Evolutionary conservation across 1,140 invertebrate genomes (phyloP).

Genomic region (Melipona quadrifasciata): DNA sequence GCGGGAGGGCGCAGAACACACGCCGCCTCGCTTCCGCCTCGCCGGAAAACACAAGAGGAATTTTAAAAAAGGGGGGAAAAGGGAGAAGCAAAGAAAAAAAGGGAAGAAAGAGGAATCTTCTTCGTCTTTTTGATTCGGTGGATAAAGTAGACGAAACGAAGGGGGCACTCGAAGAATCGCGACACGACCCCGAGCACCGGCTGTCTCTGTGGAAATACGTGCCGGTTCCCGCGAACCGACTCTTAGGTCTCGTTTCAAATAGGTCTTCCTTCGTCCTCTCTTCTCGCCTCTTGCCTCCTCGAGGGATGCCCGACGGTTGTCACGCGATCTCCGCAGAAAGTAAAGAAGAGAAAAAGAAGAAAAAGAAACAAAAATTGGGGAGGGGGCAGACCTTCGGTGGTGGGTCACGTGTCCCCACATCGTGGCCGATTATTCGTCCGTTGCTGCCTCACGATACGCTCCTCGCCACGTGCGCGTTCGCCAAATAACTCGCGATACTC

Average conservation of each 20-base stretch:
- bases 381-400: not conserved
- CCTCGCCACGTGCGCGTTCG: not conserved
- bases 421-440: not conserved
- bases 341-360: too few relatives aligned
- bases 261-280: conserved; percentile 62
- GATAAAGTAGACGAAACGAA: not conserved
- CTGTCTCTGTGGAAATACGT: conserved; percentile 19
- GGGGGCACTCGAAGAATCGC: conserved; percentile 4
- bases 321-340: not conserved
- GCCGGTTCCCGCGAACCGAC: conserved; percentile 60
- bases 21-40: conserved; percentile 39
- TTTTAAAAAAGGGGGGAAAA: not conserved
- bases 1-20: conserved; percentile 2
- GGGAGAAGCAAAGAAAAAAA: not conserved
- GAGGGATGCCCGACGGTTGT: not conserved
- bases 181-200: conserved; percentile 17
- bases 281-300: conserved; percentile 14
- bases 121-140: conserved; percentile 36
- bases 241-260: conserved; percentile 62
- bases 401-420: not conserved
- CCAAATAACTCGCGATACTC: too few relatives aligned
- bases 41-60: conserved; percentile 5
- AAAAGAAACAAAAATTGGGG: too few relatives aligned
- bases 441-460: not conserved
- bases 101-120: not conserved